Evolutionary conservation across 2,113 vertebrate genomes (phyloP).

Genomic region (Chamaetylas fuelleborni): DNA sequence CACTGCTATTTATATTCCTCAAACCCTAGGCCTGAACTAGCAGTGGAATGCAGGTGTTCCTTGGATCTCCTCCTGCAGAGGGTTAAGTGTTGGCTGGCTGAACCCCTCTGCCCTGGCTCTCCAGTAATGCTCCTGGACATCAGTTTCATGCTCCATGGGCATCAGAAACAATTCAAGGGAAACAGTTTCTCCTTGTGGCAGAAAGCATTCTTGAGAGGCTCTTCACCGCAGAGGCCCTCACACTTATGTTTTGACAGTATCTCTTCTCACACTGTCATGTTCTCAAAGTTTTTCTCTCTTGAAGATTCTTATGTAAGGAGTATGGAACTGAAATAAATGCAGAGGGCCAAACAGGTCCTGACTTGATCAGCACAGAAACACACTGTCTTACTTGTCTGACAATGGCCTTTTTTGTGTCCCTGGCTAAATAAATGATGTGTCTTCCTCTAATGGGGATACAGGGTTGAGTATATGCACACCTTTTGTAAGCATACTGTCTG

Average conservation of each 20-base stretch:
- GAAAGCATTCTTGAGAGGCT: neutral
- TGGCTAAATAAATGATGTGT: neutral
- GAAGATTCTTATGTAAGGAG: slow-evolving; percentile 19
- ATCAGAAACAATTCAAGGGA: neutral
- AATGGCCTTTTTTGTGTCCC: neutral
- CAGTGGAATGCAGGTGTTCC: neutral
- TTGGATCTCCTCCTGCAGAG: neutral
- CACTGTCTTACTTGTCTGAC: neutral
- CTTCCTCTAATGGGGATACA: neutral
- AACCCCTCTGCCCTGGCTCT: neutral
- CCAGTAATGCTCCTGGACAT: neutral
- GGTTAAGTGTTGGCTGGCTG: neutral
- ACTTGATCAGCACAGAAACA: neutral
- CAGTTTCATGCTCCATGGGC: neutral
- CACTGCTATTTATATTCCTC: neutral
- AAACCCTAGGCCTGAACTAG: neutral
- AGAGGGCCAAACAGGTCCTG: neutral
- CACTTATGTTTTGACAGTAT: slow-evolving; percentile 10
- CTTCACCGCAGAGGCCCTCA: neutral
- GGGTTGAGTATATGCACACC: neutral
- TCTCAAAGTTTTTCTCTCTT: neutral
- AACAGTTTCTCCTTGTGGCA: neutral
- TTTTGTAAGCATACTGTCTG: neutral
- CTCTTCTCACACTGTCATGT: slow-evolving; percentile 19
- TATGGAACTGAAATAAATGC: neutral